Evolutionary conservation across 2,888 invertebrate genomes (phyloP).

Genomic region (Formica aserva): DNA sequence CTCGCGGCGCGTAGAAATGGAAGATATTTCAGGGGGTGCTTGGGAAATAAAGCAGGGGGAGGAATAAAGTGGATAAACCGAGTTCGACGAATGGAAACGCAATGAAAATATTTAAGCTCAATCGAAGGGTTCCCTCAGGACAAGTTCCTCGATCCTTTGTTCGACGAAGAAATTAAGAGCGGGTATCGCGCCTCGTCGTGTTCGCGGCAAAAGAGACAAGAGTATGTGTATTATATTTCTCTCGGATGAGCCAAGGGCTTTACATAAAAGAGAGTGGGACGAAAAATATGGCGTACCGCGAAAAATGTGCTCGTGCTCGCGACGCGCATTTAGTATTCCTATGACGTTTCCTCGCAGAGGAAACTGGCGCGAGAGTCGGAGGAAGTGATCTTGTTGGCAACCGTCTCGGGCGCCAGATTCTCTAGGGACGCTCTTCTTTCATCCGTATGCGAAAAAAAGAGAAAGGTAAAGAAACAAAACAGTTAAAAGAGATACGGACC

Average conservation of each 20-base stretch:
- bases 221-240: background rate
- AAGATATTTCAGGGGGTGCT: slow-evolving; percentile 27
- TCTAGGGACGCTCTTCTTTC: slow-evolving; percentile 8
- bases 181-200: background rate
- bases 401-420: slow-evolving; percentile 26
- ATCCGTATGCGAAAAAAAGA: background rate
- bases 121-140: background rate
- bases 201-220: slow-evolving; percentile 6
- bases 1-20: slow-evolving; percentile 34
- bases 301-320: slow-evolving; percentile 44
- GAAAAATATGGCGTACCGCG: slow-evolving; percentile 34
- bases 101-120: slow-evolving; percentile 48
- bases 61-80: slow-evolving; percentile 33
- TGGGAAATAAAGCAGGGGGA: background rate
- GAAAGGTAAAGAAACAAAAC: background rate
- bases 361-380: slow-evolving; percentile 9
- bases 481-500: slow-evolving; percentile 14
- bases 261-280: background rate
- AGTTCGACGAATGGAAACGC: slow-evolving; percentile 12
- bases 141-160: background rate
- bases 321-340: slow-evolving; percentile 49
- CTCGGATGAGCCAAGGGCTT: background rate
- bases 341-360: background rate
- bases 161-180: slow-evolving; percentile 28
- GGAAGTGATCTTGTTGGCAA: slow-evolving; percentile 41